Base-by-base conservation (phyloP, 2,113 vertebrate species). In the Halichoerus grypus region DNA sequence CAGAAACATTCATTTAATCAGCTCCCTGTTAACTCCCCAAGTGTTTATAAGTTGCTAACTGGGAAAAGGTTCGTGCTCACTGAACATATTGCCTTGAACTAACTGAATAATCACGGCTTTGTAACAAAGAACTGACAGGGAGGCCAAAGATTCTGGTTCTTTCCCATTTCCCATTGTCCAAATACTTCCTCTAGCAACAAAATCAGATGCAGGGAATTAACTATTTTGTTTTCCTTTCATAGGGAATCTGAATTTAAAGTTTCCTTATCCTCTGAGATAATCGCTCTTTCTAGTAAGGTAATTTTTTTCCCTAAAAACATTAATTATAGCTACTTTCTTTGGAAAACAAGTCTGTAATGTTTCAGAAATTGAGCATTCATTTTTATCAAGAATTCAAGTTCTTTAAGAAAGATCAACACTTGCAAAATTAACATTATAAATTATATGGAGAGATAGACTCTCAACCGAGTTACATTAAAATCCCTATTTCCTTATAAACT, bases 351-450 rank as follows among this genome's bases (percentile, higher is more conserved):
- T 22, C 51, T 92, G 92, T 92, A 92, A 69, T 49, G 26, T 95
- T 97, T 97, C 81, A 97, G 39, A 97, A 88, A 31, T 9, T 87
- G 19, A 94, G 33, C 61, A 42, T 80, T 85, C 21, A 55, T 96
- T 97, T 97, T 97, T 81, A 95, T 85, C 83, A 96, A 36, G 79
- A 95, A 95, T 92, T 83, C 69, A 94, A 72, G 49, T 96, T 87
- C 22, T 89, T 95, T 92, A 83, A 95, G 84, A 96, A 97, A 96
- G 59, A 94, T 96, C 82, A 85, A 97, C 94, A 91, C 61, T 91
- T 91, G 13, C 59, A 88, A 98, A 97, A 98, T 97, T 98, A 97
- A 85, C 77, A 86, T 96, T 94, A 90, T 95, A 97, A 97, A 97
- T 95, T 97, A 86, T 39, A 83, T 57, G 21, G 88, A 65, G 76